These are phyloP conservation scores for Cyprinus carpio DNA, from an alignment of 2,113 vertebrate species.

Conservation along the genomic window DNA sequence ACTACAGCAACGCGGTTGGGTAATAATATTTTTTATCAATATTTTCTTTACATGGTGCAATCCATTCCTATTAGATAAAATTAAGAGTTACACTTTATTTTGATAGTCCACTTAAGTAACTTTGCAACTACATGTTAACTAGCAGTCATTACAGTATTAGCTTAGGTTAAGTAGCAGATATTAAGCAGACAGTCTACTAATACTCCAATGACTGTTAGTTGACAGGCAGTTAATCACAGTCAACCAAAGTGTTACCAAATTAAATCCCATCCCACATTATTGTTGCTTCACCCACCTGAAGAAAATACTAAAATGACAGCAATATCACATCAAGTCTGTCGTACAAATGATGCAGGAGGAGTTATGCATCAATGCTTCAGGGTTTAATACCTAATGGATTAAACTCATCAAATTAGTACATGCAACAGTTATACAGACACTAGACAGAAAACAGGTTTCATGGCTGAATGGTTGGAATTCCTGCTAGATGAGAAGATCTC, in stretches of 20 bases:
- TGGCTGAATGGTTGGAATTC: constrained; percentile 22
- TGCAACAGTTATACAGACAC: not conserved
- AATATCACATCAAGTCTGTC: no score
- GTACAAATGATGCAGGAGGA: not conserved
- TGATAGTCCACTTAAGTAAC: no score
- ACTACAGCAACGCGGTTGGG: not conserved
- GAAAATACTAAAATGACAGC: not conserved
- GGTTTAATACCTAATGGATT: not conserved
- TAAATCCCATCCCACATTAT: not conserved
- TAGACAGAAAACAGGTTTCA: not conserved
- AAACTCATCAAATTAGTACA: not conserved
- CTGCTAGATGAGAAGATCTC: constrained; percentile 21
- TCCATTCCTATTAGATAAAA: not conserved
- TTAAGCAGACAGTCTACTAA: no score
- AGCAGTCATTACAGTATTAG: no score
- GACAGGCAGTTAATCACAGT: no score
- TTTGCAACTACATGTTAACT: no score
- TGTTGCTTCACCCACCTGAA: not conserved
- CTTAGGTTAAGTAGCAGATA: no score
- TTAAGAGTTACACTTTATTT: not conserved
- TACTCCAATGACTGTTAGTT: no score
- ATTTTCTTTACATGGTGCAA: not conserved
- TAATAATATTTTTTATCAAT: not conserved
- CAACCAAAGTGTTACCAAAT: no score
- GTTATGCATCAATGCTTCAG: not conserved